Base-by-base conservation (phyloP, 2,888 invertebrate genomes). In the Nyleta sp. region DNA sequence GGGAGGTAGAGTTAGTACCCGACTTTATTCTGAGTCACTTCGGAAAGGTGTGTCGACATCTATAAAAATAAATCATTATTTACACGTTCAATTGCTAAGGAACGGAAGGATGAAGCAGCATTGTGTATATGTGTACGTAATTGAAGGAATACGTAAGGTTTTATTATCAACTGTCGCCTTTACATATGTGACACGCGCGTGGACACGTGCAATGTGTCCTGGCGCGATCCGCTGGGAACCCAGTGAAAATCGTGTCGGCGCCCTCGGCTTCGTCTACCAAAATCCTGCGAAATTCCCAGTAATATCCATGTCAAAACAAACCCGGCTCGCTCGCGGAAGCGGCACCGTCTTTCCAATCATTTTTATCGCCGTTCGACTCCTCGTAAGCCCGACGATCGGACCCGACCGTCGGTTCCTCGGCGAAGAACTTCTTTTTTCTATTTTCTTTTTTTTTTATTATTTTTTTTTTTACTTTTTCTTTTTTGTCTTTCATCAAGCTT, bases 151-250 rank as follows among this genome's bases (percentile, higher is more conserved):
- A 74, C 64, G 74, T 74, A 73, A 74, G 64, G 65, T 78, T 78
- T 78, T 78, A 78, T 78, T 78, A 79, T 78, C 74, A 78, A 78
- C 74, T 70, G 70, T 78, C 74, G 78, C 78, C 59, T 78, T 74
- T 74, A 78, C 74, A 74, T 74, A 24, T 74, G 28, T n/a, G n/a
- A n/a, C n/a, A n/a, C n/a, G n/a, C n/a, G n/a, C n/a, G n/a, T n/a
- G n/a, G n/a, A n/a, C n/a, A n/a, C n/a, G 31, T 76, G 64, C 50
- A 64, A 53, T n/a, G n/a, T 55, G 68, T 57, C 59, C 18, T 64
- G 42, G 68, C 62, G 46, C 50, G 68, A 48, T 57, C 42, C 44
- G 20, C 55, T 55, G 75, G 55, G 75, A 75, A 68, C 44, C 48
- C 40, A 62, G 55, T 48, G 15, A 44, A 60, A 38, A 62, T 50